A percentile compares a stretch with the other conserved stretches of the same genome.
Conservation (phyloP, 2,888 invertebrate species). For the Lasioglossum pauxillum region DNA sequence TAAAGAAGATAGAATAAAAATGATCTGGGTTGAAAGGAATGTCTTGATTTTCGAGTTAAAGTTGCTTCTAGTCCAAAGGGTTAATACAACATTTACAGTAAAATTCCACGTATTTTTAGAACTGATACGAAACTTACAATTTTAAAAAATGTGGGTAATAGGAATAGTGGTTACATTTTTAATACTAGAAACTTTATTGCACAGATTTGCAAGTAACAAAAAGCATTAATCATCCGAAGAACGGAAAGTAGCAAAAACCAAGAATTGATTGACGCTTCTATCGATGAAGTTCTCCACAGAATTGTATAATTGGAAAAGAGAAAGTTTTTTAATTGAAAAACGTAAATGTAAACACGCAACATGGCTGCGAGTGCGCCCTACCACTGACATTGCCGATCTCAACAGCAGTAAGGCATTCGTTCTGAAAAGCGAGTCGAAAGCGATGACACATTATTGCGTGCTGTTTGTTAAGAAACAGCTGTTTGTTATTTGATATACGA, state of each 20-base stretch:
- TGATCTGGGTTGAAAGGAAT: too few relatives aligned
- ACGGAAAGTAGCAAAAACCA: background rate
- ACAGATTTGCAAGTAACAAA: too few relatives aligned
- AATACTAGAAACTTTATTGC: too few relatives aligned
- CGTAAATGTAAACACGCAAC: slow-evolving; percentile 6
- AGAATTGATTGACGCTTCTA: background rate
- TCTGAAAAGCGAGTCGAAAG: background rate
- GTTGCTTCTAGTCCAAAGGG: too few relatives aligned
- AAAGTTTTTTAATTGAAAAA: background rate
- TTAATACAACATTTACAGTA: too few relatives aligned
- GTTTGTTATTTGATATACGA: slow-evolving; percentile 8
- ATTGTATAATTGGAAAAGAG: too few relatives aligned
- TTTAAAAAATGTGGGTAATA: too few relatives aligned
- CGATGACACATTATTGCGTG: background rate
- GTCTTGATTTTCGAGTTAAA: too few relatives aligned
- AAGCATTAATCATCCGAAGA: background rate
- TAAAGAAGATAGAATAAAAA: too few relatives aligned
- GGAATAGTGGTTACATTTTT: too few relatives aligned
- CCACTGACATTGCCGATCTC: background rate
- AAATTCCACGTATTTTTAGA: too few relatives aligned
- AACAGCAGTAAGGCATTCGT: background rate
- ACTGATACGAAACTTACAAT: too few relatives aligned
- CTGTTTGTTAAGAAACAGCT: slow-evolving; percentile 20
- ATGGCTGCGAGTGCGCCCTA: background rate
- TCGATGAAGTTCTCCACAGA: background rate